Evolutionary conservation across 2,113 vertebrate species (phyloP), one percentile per base, ranked within the genome.

Genomic region (Blennius ocellaris): DNA sequence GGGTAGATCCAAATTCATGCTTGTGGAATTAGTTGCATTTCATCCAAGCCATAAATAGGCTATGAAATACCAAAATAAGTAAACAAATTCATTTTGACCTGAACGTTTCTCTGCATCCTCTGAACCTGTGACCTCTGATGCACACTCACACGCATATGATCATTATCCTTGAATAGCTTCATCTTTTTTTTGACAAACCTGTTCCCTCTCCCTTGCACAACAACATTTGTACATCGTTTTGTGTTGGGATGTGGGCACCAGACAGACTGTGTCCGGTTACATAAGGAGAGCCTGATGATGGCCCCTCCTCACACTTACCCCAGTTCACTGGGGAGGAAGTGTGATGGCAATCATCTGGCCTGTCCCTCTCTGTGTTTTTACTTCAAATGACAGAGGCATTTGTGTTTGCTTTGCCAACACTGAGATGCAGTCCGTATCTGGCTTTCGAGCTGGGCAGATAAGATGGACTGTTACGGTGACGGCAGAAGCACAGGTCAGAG

Each of bases 371-470:
- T 67, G 67, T 91, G 83, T 90, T 92, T 85, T 84, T 51, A 86
- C 74, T 85, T 78, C n/a, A 85, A 71, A 85, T 57, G 36, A 38
- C 2, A 7, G 10, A 52, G 54, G 60, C n/a, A 12, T 58, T 73
- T 36, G 6, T 76, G 83, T 90, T 90, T 92, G 87, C 71, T 90
- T 87, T 91, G 76, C 76, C 82, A 90, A 91, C 89, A 90, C 2
- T 0, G 38, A 73, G 59, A 71, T 60, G 54, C 38, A 52, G 50
- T 54, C 63, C 4, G 44, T 48, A 71, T 86, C 39, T 62, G 60
- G 17, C 54, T 78, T 63, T 73, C 10, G 11, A 66, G n/a, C 15
- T 8, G 48, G 2, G 8, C 9, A 14, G 62, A 79, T 84, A 59
- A 71, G 71, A 30, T 0, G 21, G 8, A 5, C 37, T 70, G 62